Evolutionary conservation across 2,113 vertebrate genomes (phyloP).

Genomic region (Phalacrocorax carbo): DNA sequence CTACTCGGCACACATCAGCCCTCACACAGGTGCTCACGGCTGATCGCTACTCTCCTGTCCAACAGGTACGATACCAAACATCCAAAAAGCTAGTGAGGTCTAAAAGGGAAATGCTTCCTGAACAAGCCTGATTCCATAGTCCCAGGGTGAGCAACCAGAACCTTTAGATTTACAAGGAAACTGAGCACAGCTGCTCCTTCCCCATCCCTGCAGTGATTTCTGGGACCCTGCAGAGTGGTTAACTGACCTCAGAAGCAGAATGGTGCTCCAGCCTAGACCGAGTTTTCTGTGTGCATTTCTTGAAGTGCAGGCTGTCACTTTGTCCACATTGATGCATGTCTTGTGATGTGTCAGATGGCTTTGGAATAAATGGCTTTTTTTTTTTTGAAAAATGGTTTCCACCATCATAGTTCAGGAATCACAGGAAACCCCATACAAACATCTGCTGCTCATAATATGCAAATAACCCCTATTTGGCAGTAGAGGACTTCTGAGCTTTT

Average conservation of each 20-base stretch:
- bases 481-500: neutral
- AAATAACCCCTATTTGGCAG: neutral
- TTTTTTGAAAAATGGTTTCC: neutral
- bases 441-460: neutral
- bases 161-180: neutral
- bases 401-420: neutral
- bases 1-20: slow-evolving; percentile 58
- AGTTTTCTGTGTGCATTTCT: neutral
- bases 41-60: neutral
- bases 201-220: neutral
- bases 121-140: too few relatives aligned
- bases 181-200: neutral
- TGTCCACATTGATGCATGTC: too few relatives aligned
- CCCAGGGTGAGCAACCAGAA: neutral
- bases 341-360: neutral
- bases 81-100: neutral
- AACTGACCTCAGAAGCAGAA: neutral
- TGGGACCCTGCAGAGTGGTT: neutral
- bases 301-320: neutral
- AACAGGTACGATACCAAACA: neutral
- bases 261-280: neutral
- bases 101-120: neutral
- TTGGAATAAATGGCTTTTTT: neutral
- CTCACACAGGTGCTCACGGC: slow-evolving; percentile 51
- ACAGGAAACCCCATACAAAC: neutral